These are phyloP conservation scores for Steinernema feltiae DNA, from an alignment of 1,140 invertebrate genomes.

Conservation along the genomic window DNA sequence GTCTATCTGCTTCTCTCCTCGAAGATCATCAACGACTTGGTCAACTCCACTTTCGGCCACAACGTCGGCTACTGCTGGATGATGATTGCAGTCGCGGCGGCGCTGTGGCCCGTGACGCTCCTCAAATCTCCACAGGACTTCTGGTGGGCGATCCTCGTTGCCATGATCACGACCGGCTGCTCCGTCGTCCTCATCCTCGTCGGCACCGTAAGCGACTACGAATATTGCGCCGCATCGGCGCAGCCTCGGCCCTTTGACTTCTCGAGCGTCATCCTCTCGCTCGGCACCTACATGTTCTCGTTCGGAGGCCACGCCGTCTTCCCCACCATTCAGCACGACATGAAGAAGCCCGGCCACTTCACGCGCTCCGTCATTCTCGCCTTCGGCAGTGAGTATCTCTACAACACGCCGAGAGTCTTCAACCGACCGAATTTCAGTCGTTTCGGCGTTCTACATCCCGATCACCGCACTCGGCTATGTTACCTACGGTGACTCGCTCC, in stretches of 20 bases:
- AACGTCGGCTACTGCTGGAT: slow-evolving; percentile 35
- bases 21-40: slow-evolving; percentile 42
- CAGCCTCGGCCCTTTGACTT: slow-evolving; percentile 61
- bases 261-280: slow-evolving; percentile 47
- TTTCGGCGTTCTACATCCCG: slow-evolving; percentile 25
- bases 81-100: slow-evolving; percentile 34
- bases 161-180: slow-evolving; percentile 64
- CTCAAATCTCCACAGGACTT: slow-evolving; percentile 27
- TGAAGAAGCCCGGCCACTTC: slow-evolving; percentile 57
- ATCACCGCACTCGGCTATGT: slow-evolving; percentile 18
- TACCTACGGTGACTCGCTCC: slow-evolving; percentile 28
- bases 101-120: slow-evolving; percentile 34
- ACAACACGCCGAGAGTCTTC: background rate
- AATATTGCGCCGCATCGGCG: slow-evolving; percentile 86
- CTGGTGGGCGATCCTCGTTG: slow-evolving; percentile 33
- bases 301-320: slow-evolving; percentile 59
- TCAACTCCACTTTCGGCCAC: slow-evolving; percentile 24
- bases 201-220: slow-evolving; percentile 83
- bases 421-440: slow-evolving; percentile 27
- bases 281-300: slow-evolving; percentile 58
- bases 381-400: slow-evolving; percentile 30
- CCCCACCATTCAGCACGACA: slow-evolving; percentile 60
- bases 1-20: slow-evolving; percentile 47
- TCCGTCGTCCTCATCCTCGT: slow-evolving; percentile 75
- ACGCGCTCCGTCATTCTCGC: slow-evolving; percentile 26